Base-by-base conservation (phyloP, 2,797 vertebrate genomes). In the Masticophis lateralis region DNA sequence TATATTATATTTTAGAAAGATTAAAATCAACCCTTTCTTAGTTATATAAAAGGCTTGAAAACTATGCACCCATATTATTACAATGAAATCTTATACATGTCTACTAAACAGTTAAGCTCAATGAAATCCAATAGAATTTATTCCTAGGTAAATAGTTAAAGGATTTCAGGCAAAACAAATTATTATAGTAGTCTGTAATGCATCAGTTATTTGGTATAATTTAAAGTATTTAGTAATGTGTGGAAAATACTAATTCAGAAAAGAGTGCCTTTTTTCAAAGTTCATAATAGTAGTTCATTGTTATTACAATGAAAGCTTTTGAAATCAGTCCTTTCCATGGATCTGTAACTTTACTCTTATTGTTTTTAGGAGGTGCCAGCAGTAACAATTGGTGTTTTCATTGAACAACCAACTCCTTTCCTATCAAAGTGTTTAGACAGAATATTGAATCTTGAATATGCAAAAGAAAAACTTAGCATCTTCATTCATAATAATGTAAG, bases 401-500 rank as follows among this genome's bases (percentile, higher is more conserved):
- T 99, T 93, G 99, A 99, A 97, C 99, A 99, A 98, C 99, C 99
- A 66, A 99, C 98, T 51, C 99, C 99, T 60, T 99, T 99, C 95
- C 98, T 99, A 89, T 96, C 99, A 22, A 99, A 98, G 95, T 99
- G 99, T 97, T 98, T 99, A 95, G 98, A 99, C 91, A 96, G 97
- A 63, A 94, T 99, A 56, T 96, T 99, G 94, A 97, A 97, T 88
- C 96, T 99, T 95, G 99, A 99, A 96, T 99, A 99, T 96, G 98
- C 99, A 86, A 98, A 98, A 96, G 98, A 99, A 96, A 98, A 98
- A 97, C 96, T 99, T 90, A 98, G 97, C 90, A 28, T 99, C 89
- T 99, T 99, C 92, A 87, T 99, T 95, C 99, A 99, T 97, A 99
- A 99, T 96, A 99, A 98, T 13, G 99, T 99, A 97, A 99, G 99